A percentile compares a stretch with the other conserved stretches of the same genome.
Evolutionary conservation across 2,888 invertebrate species (phyloP).

Genomic region (Drosophila dives): DNA sequence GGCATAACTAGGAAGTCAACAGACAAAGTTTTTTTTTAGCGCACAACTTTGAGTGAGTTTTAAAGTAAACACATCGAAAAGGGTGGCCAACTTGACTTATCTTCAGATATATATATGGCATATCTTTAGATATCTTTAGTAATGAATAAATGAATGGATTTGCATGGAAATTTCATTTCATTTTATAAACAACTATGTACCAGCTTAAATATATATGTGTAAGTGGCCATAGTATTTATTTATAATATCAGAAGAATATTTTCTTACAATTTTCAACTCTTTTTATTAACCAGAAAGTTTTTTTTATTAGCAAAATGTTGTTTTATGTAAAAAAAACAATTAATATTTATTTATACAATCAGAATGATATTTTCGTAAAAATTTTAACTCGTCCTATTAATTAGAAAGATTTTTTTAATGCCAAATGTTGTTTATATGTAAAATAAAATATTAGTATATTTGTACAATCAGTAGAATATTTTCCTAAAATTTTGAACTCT

Average conservation of each 20-base stretch:
- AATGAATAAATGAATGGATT: constrained; percentile 6
- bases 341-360: too few species aligned
- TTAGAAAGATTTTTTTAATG: too few species aligned
- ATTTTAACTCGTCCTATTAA: too few species aligned
- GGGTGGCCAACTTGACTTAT: neutral
- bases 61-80: constrained; percentile 29
- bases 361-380: too few species aligned
- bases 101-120: neutral
- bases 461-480: too few species aligned
- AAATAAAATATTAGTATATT: too few species aligned
- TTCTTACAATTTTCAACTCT: neutral
- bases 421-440: too few species aligned
- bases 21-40: constrained; percentile 28
- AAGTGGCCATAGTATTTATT: neutral
- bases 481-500: too few species aligned
- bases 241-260: neutral
- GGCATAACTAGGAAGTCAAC: constrained; percentile 39
- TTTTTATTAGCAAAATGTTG: neutral
- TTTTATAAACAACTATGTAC: neutral
- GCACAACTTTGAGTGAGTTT: constrained; percentile 34
- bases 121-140: neutral
- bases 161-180: neutral
- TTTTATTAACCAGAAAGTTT: neutral
- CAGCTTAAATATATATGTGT: neutral
- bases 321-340: too few species aligned